Conservation (phyloP, 2,888 invertebrate species). For the Drosophila multiciliata region DNA sequence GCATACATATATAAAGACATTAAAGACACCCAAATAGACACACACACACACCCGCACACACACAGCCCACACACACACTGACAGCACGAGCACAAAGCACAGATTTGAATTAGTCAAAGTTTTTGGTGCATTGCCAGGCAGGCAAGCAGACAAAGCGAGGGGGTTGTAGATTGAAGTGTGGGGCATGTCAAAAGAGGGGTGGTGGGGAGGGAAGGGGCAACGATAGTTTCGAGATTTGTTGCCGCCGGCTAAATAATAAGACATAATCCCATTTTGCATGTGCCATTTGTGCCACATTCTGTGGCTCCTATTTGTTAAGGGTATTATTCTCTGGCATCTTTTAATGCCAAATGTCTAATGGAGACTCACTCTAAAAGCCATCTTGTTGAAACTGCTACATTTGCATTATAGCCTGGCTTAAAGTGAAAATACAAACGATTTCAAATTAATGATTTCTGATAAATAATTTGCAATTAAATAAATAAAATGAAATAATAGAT, state of each 20-base stretch:
- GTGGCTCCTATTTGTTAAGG: slow-evolving; percentile 1
- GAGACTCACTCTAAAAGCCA: not conserved
- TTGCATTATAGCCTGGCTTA: not conserved
- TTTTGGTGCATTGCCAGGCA: slow-evolving; percentile 68
- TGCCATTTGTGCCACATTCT: slow-evolving; percentile 17
- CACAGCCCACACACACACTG: not conserved
- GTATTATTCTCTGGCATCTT: not conserved
- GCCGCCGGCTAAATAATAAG: slow-evolving; percentile 51
- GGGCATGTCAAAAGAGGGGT: not conserved
- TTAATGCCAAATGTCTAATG: not conserved
- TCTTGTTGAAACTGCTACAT: not conserved
- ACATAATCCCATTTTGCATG: slow-evolving; percentile 46
- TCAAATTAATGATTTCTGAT: not conserved
- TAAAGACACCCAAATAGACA: slow-evolving; percentile 48
- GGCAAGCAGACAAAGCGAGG: slow-evolving; percentile 34
- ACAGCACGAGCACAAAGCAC: not conserved
- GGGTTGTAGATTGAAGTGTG: not conserved
- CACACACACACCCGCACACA: slow-evolving; percentile 3
- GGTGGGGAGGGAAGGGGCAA: not conserved
- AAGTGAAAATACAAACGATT: not conserved
- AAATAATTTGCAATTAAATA: not conserved
- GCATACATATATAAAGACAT: slow-evolving; percentile 64
- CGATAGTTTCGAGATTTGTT: slow-evolving; percentile 39
- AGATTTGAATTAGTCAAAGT: slow-evolving; percentile 24
- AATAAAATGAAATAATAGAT: not conserved